Conservation (phyloP, 2,888 invertebrate genomes). For the Drosophila dives region DNA sequence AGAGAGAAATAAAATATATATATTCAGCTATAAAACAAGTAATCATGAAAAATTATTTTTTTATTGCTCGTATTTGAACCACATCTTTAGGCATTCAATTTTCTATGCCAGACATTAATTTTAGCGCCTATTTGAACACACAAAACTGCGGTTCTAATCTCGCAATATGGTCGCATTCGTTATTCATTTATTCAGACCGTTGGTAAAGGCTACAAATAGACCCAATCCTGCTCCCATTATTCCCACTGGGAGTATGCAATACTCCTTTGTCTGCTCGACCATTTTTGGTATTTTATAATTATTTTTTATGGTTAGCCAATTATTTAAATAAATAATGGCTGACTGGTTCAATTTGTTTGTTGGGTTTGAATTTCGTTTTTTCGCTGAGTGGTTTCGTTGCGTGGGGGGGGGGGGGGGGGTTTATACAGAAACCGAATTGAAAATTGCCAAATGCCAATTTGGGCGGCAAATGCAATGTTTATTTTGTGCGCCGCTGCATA, state of each 20-base stretch:
- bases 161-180: slow-evolving; percentile 36
- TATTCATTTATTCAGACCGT: slow-evolving; percentile 57
- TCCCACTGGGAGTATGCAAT: neutral
- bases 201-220: slow-evolving; percentile 8
- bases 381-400: neutral
- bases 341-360: slow-evolving; percentile 33
- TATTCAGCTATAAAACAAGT: neutral
- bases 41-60: neutral
- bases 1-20: no score
- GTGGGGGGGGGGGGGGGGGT: neutral
- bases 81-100: neutral
- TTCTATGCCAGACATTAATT: slow-evolving; percentile 6
- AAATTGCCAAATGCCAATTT: slow-evolving; percentile 70
- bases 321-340: slow-evolving; percentile 76
- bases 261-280: slow-evolving; percentile 38
- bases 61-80: neutral
- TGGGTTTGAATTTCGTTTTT: slow-evolving; percentile 14
- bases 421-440: slow-evolving; percentile 52
- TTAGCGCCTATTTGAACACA: slow-evolving; percentile 20
- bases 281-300: slow-evolving; percentile 63
- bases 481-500: slow-evolving; percentile 57
- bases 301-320: slow-evolving; percentile 70
- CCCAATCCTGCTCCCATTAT: neutral
- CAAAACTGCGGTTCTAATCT: slow-evolving; percentile 39
- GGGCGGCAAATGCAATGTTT: slow-evolving; percentile 51